Conservation (phyloP, 2,797 vertebrate genomes). For the Numenius phaeopus region DNA sequence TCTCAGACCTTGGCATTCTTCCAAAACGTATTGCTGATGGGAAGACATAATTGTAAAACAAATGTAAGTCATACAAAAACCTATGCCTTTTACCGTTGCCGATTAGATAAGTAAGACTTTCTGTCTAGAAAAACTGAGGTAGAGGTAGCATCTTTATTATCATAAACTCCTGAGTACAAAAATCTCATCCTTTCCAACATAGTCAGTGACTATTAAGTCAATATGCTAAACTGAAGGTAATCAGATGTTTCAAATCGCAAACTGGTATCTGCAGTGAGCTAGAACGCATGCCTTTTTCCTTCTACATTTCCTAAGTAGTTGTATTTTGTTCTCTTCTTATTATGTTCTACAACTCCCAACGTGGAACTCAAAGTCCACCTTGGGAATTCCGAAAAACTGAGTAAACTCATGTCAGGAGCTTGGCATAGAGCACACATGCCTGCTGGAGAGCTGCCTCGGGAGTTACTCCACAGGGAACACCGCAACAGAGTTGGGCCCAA, state of each 20-base stretch:
- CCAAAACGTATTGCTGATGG: constrained; percentile 95
- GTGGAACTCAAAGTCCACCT: background rate
- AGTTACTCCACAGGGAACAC: background rate
- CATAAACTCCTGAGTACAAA: background rate
- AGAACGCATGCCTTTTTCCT: background rate
- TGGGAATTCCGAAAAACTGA: background rate
- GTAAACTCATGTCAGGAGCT: background rate
- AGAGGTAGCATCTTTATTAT: background rate
- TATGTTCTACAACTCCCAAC: background rate
- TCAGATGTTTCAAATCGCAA: background rate
- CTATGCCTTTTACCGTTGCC: background rate
- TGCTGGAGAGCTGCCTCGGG: background rate
- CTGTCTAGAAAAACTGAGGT: background rate
- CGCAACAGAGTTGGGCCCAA: background rate
- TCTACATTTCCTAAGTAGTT: background rate
- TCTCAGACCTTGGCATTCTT: constrained; percentile 97
- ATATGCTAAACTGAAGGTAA: background rate
- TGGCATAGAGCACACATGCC: background rate
- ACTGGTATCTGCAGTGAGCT: background rate
- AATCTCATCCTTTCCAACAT: background rate
- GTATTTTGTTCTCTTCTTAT: background rate
- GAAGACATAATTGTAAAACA: background rate
- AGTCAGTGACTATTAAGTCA: background rate
- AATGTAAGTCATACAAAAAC: background rate
- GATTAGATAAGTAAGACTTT: background rate